These are phyloP conservation scores for Diloba caeruleocephala DNA, from an alignment of 2,888 invertebrate genomes.

Conservation along the genomic window DNA sequence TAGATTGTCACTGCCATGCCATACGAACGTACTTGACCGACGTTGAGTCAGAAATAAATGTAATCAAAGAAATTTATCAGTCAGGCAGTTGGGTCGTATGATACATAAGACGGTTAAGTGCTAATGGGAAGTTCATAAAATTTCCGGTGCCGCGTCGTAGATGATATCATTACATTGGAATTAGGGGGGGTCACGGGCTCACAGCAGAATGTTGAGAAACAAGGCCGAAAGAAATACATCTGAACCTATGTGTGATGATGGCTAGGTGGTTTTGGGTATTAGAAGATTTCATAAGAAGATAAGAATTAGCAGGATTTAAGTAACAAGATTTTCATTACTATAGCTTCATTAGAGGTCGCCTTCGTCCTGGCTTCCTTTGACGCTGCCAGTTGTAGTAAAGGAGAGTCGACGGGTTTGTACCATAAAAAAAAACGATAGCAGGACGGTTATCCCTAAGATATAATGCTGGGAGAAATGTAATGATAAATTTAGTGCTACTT, in stretches of 20 bases:
- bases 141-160: constrained; percentile 58
- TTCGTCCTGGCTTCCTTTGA: too few species aligned
- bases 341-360: too few species aligned
- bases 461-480: too few species aligned
- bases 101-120: constrained; percentile 50
- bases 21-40: constrained; percentile 9
- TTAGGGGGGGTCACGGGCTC: constrained; percentile 50
- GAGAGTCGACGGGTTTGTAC: too few species aligned
- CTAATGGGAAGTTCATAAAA: constrained; percentile 64
- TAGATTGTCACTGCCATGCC: background rate
- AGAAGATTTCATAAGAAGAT: too few species aligned
- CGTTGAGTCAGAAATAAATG: constrained; percentile 8
- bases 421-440: too few species aligned
- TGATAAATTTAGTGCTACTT: too few species aligned
- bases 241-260: constrained; percentile 2
- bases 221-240: constrained; percentile 46
- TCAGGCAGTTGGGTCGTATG: constrained; percentile 27
- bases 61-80: constrained; percentile 40
- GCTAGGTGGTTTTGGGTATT: too few species aligned
- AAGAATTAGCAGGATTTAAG: too few species aligned
- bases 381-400: too few species aligned
- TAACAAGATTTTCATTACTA: too few species aligned
- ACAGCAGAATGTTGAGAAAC: constrained; percentile 33
- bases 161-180: constrained; percentile 63
- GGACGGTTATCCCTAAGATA: too few species aligned